phyloP scores from a whole-genome alignment of 2,797 vertebrate species.

The Philypnodon macrostomus region DNA sequence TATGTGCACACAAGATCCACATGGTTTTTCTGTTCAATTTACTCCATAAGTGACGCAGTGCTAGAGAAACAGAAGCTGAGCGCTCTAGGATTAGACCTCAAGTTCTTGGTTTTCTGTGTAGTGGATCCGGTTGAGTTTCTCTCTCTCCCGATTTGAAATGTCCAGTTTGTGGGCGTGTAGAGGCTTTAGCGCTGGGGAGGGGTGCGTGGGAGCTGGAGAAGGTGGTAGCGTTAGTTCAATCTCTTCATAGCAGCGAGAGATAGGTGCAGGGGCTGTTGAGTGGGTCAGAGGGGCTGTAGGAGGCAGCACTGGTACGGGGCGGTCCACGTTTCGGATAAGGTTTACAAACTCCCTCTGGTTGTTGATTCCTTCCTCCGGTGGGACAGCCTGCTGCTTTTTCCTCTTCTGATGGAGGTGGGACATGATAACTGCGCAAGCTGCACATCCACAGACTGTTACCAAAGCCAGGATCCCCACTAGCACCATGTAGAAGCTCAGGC shows the following conservation, averaged over 20 bases:
- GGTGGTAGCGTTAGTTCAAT: slow-evolving; percentile 75
- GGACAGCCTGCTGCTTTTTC: slow-evolving; percentile 66
- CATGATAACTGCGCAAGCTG: slow-evolving; percentile 62
- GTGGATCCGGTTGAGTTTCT: slow-evolving; percentile 81
- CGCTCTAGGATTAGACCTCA: slow-evolving; percentile 70
- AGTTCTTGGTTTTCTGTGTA: slow-evolving; percentile 71
- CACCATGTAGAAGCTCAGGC: slow-evolving; percentile 71
- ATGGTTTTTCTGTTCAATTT: slow-evolving; percentile 24
- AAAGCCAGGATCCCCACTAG: slow-evolving; percentile 68
- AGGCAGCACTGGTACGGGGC: slow-evolving; percentile 45
- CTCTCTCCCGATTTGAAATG: slow-evolving; percentile 81
- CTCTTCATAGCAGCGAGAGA: slow-evolving; percentile 70
- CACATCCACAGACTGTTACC: slow-evolving; percentile 62
- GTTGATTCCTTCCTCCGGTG: slow-evolving; percentile 75
- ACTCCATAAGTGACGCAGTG: slow-evolving; percentile 34
- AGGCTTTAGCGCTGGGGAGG: slow-evolving; percentile 68
- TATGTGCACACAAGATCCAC: slow-evolving; percentile 30
- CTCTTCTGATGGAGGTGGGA: slow-evolving; percentile 70
- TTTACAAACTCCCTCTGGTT: slow-evolving; percentile 80
- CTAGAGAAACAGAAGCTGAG: slow-evolving; percentile 39
- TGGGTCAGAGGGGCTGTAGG: slow-evolving; percentile 22
- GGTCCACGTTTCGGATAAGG: slow-evolving; percentile 79
- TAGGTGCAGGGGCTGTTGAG: slow-evolving; percentile 26
- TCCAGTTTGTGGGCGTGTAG: slow-evolving; percentile 72
- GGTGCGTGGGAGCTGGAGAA: slow-evolving; percentile 57